Conservation (phyloP, 2,797 vertebrate genomes). For the Hoplostethus mediterraneus region DNA sequence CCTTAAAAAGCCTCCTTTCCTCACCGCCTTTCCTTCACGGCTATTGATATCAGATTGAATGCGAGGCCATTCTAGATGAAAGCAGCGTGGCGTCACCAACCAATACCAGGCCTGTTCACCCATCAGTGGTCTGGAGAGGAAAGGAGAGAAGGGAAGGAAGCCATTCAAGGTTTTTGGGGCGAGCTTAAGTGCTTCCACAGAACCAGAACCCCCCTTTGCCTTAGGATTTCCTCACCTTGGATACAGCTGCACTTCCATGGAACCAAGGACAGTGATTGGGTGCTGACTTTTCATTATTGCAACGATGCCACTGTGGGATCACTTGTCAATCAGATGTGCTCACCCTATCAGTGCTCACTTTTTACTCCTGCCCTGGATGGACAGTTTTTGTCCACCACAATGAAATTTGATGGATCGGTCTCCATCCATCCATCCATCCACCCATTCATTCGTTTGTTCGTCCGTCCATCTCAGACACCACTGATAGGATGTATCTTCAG, state of each 20-base stretch:
- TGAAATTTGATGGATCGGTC: too few species aligned
- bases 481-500: too few species aligned
- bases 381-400: neutral
- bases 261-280: conserved; percentile 9
- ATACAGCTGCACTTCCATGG: conserved; percentile 9
- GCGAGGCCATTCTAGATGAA: conserved; percentile 5
- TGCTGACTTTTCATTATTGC: neutral
- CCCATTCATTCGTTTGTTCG: neutral
- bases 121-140: conserved; percentile 14
- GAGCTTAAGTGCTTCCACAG: conserved; percentile 7
- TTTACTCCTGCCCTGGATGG: neutral
- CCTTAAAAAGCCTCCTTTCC: conserved; percentile 41
- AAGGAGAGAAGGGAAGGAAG: conserved; percentile 9
- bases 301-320: neutral
- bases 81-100: conserved; percentile 6
- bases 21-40: conserved; percentile 35
- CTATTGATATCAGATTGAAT: conserved; percentile 23
- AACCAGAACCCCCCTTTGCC: neutral
- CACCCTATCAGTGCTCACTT: neutral
- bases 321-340: neutral
- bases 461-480: neutral
- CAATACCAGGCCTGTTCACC: conserved; percentile 8
- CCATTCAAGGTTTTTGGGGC: conserved; percentile 24
- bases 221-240: conserved; percentile 19
- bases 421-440: too few species aligned